Base-by-base conservation (phyloP, 1,140 invertebrate genomes). In the Aphaenogaster floridana region DNA sequence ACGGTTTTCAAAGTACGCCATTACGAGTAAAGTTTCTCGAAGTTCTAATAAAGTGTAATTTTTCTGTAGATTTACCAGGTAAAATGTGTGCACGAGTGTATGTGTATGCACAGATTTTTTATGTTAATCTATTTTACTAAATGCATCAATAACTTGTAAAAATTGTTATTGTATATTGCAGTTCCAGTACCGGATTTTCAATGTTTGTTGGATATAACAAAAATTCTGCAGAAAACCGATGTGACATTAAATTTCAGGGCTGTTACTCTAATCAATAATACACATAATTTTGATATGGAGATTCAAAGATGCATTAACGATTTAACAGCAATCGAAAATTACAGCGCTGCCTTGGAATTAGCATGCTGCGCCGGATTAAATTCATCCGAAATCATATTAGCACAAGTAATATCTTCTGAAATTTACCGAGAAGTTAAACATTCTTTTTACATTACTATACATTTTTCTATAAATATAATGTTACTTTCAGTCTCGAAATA, bases 11-110 rank as follows among this genome's bases (percentile, higher is more conserved):
- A 57, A 97, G 96, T 71, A 95, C 95, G 3, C 95, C 94, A 54
- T 95, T 96, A 88, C 96, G 97, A 92, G 95, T 96, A 52, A 94
- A 96, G 88, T 96, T 97, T 89, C 90, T 97, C 11, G 93, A 94
- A 86, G 94, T 95, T 69, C 87, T 97, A 34, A 93, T 95, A 57
- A 93, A 95, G 7, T 94, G 93, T 21, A 93, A 96, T 45, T 96
- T 97, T 89, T 95, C 95, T 50, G 95, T 95, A 80, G 95, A 96
- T 89, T 96, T 97, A 77, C 93, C 94, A 83, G 96, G 96, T 96
- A 93, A 91, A 91, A 89, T 66, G 34, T 71, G n/a, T 57, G 54
- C 21, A 28, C 5, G 28, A 61, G 3, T 63, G 2, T 34, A 5
- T 61, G 9, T n/a, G 6, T 36, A 17, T 42, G 4, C 5, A 74